Base-by-base conservation (phyloP, 2,888 invertebrate species). In the Subacronicta megacephala region DNA sequence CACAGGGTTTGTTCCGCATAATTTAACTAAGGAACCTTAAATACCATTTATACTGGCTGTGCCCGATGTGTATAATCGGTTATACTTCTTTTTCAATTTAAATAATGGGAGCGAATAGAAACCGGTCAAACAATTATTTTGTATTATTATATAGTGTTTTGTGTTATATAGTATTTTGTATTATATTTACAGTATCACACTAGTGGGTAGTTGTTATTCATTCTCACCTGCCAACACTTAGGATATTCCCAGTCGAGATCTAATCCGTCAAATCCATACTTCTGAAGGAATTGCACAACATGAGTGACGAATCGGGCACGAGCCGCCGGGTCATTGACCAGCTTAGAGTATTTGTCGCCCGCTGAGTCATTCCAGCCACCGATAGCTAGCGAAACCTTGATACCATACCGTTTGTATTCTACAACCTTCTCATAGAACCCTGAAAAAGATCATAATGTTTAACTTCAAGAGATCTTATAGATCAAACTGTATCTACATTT, bases 331-430 rank as follows among this genome's bases (percentile, higher is more conserved):
- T 95, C 96, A 77, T 98, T 97, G 0, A 98, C 98, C 17, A 98
- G 87, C 58, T 96, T 95, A 18, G 98, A 98, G 88, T 98, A 98
- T 82, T 98, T 98, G 83, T 98, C 98, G 0, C 98, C 98, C 31
- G 96, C 96, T 0, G 98, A 98, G 87, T 99, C 98, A 82, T 98
- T 98, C 98, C 99, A 99, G 2, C 99, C 99, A n/a, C 99, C 99
- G 18, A 99, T 94, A 1, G 98, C 98, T 10, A 99, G 90, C 0
- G 97, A 96, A 0, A 98, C 97, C 85, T 98, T 99, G 33, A 98
- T 94, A 0, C 97, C 97, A 75, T 96, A 96, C 47, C 96, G 94
- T 83, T 97, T 98, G 75, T 96, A 96, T 0, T 95, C 96, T 0
- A 97, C 96, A 1, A 98, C 97, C 18, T 97, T 95, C 64, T 97